These are phyloP conservation scores for Synanthedon andrenaeformis DNA, from an alignment of 2,888 invertebrate genomes.

Conservation along the genomic window DNA sequence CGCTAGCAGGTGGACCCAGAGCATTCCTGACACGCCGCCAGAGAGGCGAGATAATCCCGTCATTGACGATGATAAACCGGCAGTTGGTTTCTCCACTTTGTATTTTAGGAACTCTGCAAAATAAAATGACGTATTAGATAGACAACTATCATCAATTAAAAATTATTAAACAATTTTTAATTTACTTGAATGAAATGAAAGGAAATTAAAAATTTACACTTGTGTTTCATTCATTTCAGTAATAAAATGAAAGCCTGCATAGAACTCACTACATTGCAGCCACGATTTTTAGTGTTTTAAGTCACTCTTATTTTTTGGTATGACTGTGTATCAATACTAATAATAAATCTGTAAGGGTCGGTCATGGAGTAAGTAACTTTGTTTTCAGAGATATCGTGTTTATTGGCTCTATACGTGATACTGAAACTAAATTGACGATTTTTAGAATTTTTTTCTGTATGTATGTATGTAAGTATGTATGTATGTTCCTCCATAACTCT, in stretches of 20 bases:
- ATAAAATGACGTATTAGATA: not conserved
- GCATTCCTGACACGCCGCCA: conserved; percentile 81
- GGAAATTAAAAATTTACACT: not conserved
- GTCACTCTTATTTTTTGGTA: no score
- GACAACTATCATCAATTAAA: conserved; percentile 1
- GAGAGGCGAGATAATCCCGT: conserved; percentile 61
- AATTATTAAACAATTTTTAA: not conserved
- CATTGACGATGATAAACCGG: conserved; percentile 70
- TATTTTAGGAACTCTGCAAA: conserved; percentile 88
- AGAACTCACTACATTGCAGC: not conserved
- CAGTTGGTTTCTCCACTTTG: conserved; percentile 81
- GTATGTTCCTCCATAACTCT: no score
- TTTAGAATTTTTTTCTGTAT: no score
- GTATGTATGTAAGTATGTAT: no score
- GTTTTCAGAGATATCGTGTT: no score
- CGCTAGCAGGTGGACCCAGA: conserved; percentile 90
- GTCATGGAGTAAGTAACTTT: no score
- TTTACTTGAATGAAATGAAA: not conserved
- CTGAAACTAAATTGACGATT: no score
- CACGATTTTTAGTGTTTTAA: no score
- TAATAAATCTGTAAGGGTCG: no score
- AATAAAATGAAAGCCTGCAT: not conserved
- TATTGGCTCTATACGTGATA: no score
- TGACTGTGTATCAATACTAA: no score
- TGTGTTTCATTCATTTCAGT: no score